phyloP scores from a whole-genome alignment of 2,888 invertebrate genomes.

The Operophtera brumata region DNA sequence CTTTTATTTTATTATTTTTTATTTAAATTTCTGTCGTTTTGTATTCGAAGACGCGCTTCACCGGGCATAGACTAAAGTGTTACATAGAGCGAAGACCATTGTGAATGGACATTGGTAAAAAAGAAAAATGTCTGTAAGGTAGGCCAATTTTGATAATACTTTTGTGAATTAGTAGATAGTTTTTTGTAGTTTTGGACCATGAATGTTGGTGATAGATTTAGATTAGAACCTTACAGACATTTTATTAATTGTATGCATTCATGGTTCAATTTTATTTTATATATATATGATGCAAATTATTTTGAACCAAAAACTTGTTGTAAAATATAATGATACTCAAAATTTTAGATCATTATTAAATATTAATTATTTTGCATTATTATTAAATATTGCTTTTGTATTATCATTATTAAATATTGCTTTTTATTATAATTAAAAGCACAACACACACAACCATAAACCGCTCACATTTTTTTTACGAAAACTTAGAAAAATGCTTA shows the following conservation, averaged over 20 bases:
- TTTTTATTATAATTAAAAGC: too few relatives aligned
- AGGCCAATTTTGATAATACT: conserved; percentile 64
- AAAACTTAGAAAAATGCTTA: too few relatives aligned
- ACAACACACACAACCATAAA: too few relatives aligned
- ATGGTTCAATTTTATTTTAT: conserved; percentile 60
- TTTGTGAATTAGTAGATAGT: conserved; percentile 41
- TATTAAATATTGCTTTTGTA: too few relatives aligned
- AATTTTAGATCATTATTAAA: too few relatives aligned
- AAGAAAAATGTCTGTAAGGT: conserved; percentile 78
- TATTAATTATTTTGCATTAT: too few relatives aligned
- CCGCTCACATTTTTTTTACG: too few relatives aligned
- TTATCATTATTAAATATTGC: too few relatives aligned
- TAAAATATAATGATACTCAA: too few relatives aligned
- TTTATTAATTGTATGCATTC: conserved; percentile 60
- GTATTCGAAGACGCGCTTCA: conserved; percentile 18
- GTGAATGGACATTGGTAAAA: conserved; percentile 73
- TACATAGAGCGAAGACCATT: conserved; percentile 63
- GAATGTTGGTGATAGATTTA: conserved; percentile 52
- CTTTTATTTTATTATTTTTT: conserved; percentile 43
- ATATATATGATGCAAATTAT: background rate
- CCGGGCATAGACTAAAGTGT: conserved; percentile 36
- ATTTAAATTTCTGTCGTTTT: conserved; percentile 27
- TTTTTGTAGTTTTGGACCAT: conserved; percentile 59
- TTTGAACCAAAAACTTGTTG: conserved; percentile 11
- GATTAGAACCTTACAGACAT: conserved; percentile 70